Evolutionary conservation across 2,888 invertebrate genomes (phyloP).

Genomic region (Phyto melanocephala): DNA sequence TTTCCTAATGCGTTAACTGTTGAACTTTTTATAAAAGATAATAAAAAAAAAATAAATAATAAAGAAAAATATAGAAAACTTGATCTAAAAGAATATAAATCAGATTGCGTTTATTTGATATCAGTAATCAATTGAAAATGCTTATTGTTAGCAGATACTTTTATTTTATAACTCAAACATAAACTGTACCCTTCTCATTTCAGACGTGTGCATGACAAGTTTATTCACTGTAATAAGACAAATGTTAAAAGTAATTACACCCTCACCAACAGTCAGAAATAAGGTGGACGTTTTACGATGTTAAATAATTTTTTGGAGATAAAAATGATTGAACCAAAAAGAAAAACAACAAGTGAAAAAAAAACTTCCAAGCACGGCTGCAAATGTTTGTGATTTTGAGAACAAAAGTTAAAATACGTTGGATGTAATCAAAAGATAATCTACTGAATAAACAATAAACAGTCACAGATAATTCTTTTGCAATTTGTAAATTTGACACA

Average conservation of each 20-base stretch:
- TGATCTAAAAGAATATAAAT: constrained; percentile 30
- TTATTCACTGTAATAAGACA: background rate
- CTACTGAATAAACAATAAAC: constrained; percentile 51
- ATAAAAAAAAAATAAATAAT: background rate
- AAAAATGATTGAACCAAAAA: constrained; percentile 8
- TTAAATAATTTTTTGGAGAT: background rate
- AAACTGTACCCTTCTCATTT: too few relatives aligned
- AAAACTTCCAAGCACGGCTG: constrained; percentile 9
- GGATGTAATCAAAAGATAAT: constrained; percentile 29
- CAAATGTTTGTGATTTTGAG: background rate
- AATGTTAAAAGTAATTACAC: background rate
- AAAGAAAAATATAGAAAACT: background rate
- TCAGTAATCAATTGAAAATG: constrained; percentile 44
- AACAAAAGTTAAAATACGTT: background rate
- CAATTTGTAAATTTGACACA: constrained; percentile 42
- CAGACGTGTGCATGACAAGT: background rate
- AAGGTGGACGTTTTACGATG: background rate
- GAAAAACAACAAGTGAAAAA: constrained; percentile 7
- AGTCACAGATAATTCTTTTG: constrained; percentile 47
- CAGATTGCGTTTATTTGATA: constrained; percentile 11
- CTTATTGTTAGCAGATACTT: constrained; percentile 14
- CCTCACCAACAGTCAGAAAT: background rate
- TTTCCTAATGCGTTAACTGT: too few relatives aligned
- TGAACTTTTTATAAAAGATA: too few relatives aligned
- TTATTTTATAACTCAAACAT: background rate